Evolutionary conservation across 2,113 vertebrate species (phyloP), one percentile per base, ranked within the genome.

Genomic region (Entelurus aequoreus): DNA sequence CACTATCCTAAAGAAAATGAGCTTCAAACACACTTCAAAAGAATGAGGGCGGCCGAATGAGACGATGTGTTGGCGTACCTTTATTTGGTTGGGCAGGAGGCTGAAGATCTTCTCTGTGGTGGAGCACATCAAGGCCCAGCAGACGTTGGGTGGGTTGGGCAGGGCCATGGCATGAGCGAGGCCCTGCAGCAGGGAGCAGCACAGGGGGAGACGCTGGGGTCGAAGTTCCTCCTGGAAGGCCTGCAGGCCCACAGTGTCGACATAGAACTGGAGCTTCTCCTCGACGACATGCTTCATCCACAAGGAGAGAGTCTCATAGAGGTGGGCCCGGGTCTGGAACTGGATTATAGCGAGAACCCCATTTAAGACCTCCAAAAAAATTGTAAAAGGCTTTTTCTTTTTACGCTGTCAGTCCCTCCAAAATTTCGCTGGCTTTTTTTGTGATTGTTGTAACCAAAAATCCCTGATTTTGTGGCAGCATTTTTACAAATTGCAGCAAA

Each of bases 261-360:
- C 73, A 47, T 91, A 94, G 19, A 85, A 83, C 77, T 93, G 91
- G 3, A 97, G 84, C 72, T 97, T 97, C 75, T 99, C 95, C 46
- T 94, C 94, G 0, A 93, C 83, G 9, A 97, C 85, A 0, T 97
- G 90, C 71, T 94, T 96, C 92, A 98, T 93, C 97, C 97, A 99
- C 8, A 76, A 44, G 13, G 92, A 79, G 12, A 93, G 54, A 5
- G 85, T 92, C 1, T 65, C 72, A 11, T 93, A 90, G 64, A 99
- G 91, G 66, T 92, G 88, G 52, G 88, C 89, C 67, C 90, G 88
- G 0, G 89, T 92, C 72, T 81, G 88, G 6, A 70, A 11, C 97
- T 99, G 77, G 1, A 42, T 15, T 46, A 46, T 9, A 46, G 11
- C 5, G 42, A 46, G 42, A 28, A 53, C 4, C 10, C 16, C 21